Conservation (phyloP, 2,888 invertebrate species). For the Galerucella pusilla region DNA sequence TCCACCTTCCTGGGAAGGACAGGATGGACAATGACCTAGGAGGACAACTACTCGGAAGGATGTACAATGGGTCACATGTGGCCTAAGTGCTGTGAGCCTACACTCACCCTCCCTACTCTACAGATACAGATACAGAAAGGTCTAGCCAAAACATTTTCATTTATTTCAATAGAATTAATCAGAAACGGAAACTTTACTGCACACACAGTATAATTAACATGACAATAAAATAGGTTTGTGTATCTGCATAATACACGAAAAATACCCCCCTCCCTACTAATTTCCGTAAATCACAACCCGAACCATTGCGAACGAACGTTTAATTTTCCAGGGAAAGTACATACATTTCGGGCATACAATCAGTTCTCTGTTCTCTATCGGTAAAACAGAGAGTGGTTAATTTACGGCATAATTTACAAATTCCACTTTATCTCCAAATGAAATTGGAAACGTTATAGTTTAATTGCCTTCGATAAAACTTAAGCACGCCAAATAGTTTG, state of each 20-base stretch:
- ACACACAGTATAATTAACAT: not conserved
- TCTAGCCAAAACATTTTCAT: no score
- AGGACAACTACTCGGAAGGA: no score
- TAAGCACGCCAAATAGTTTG: conserved; percentile 56
- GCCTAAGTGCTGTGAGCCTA: no score
- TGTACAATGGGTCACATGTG: no score
- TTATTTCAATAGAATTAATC: no score
- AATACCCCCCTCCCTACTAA: not conserved
- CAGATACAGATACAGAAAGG: no score
- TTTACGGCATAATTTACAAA: conserved; percentile 55
- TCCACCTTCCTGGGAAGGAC: no score
- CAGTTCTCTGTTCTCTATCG: conserved; percentile 19
- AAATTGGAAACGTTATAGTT: conserved; percentile 62
- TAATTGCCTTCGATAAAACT: conserved; percentile 62
- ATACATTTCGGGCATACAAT: conserved; percentile 21
- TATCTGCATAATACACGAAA: not conserved
- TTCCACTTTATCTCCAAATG: conserved; percentile 56
- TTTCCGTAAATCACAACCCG: conserved; percentile 8
- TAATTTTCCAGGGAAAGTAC: conserved; percentile 20
- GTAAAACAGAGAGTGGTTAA: conserved; percentile 43
- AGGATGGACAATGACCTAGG: no score
- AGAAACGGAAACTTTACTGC: no score
- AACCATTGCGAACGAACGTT: conserved; percentile 11
- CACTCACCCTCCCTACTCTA: no score
- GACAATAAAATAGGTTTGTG: conserved; percentile 3